These are phyloP conservation scores for Ceryle rudis DNA, from an alignment of 2,797 vertebrate species.

Conservation along the genomic window DNA sequence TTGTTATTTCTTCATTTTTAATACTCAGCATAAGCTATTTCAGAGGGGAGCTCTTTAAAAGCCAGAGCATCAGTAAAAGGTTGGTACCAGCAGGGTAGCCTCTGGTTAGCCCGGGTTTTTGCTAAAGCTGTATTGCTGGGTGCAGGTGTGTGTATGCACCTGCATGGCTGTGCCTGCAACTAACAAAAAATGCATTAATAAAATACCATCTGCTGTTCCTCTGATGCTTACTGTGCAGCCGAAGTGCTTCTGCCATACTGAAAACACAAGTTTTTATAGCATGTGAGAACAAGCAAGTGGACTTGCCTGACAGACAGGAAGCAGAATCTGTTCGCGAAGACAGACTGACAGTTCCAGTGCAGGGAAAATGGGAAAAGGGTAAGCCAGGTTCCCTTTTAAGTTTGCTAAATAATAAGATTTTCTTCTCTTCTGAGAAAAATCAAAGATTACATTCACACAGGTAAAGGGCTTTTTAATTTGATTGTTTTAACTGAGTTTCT, in stretches of 20 bases:
- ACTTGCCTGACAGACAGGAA: not conserved
- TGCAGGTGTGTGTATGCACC: not conserved
- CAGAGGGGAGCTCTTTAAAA: not conserved
- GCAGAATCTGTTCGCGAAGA: not conserved
- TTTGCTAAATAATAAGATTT: slow-evolving; percentile 19
- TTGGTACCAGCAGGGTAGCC: not conserved
- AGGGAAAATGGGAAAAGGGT: not conserved
- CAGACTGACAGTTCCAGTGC: not conserved
- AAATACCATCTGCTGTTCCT: not conserved
- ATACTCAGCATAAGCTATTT: not conserved
- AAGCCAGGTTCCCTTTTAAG: slow-evolving; percentile 19
- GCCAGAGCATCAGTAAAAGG: not conserved
- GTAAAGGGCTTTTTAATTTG: slow-evolving; percentile 31
- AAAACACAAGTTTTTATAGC: not conserved
- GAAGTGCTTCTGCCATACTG: not conserved
- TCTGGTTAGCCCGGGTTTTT: not conserved
- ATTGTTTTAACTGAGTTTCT: slow-evolving; percentile 48
- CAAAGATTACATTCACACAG: slow-evolving; percentile 18
- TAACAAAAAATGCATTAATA: not conserved
- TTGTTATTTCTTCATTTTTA: not conserved
- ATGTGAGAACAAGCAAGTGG: slow-evolving; percentile 19
- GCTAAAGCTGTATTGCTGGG: not conserved
- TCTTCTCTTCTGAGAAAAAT: slow-evolving; percentile 39
- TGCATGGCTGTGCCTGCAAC: not conserved
- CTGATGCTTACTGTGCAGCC: not conserved